Evolutionary conservation across 2,888 invertebrate genomes (phyloP).

Genomic region (Cephonodes hylas): DNA sequence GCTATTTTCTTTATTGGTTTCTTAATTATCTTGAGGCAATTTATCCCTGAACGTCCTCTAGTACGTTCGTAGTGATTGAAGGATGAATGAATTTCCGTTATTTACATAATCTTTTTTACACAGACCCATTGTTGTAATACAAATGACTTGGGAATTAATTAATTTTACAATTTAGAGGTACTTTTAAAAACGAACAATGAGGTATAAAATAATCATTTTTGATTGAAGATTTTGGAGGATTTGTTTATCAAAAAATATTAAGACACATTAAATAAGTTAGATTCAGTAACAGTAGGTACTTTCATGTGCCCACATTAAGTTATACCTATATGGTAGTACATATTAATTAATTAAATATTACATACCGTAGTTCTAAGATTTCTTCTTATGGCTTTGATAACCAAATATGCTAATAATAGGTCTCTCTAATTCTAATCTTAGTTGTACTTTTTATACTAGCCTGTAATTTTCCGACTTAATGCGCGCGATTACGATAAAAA

Average conservation of each 20-base stretch:
- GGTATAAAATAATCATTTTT: neutral
- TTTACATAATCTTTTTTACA: neutral
- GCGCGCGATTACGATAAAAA: neutral
- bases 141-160: conserved; percentile 4
- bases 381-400: neutral
- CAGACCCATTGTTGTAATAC: neutral
- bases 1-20: too few relatives aligned
- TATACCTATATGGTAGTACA: too few relatives aligned
- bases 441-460: neutral
- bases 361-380: neutral
- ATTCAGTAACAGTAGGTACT: neutral
- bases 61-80: neutral
- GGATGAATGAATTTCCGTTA: neutral
- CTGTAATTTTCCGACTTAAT: conserved; percentile 4
- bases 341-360: neutral
- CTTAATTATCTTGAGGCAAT: neutral
- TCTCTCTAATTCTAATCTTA: neutral
- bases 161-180: conserved; percentile 3
- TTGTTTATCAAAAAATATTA: too few relatives aligned
- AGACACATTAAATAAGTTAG: neutral
- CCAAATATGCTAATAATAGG: neutral
- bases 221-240: neutral
- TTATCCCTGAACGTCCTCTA: neutral
- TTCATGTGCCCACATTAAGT: neutral
- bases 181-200: neutral